A percentile compares a stretch with the other conserved stretches of the same genome.
Conservation (phyloP, 2,113 vertebrate genomes). For the Amia ocellicauda region DNA sequence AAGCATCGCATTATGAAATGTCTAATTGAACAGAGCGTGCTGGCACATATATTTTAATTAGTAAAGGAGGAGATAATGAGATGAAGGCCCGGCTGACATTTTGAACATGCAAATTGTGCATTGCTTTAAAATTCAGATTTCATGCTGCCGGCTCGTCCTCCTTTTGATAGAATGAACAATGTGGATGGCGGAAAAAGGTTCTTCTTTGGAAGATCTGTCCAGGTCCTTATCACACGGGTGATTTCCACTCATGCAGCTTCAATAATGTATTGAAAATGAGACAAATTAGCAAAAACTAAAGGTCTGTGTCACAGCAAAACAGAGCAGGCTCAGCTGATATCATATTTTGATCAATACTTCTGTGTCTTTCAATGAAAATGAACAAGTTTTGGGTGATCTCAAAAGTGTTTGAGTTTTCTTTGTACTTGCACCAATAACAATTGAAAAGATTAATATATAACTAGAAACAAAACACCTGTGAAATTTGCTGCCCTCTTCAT, state of each 20-base stretch:
- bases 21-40: constrained; percentile 37
- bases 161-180: constrained; percentile 29
- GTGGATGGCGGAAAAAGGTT: constrained; percentile 21
- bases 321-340: too few species aligned
- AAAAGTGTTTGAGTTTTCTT: too few species aligned
- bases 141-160: background rate
- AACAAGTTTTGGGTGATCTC: too few species aligned
- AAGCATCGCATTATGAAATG: constrained; percentile 25
- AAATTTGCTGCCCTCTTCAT: too few species aligned
- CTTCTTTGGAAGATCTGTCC: background rate
- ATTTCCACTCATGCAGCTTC: background rate
- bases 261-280: background rate
- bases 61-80: constrained; percentile 38
- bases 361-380: too few species aligned
- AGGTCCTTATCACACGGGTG: background rate
- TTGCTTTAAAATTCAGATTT: background rate
- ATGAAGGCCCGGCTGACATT: constrained; percentile 32
- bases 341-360: too few species aligned
- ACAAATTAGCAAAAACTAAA: background rate
- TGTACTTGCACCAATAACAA: too few species aligned
- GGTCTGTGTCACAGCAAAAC: background rate
- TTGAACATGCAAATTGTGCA: constrained; percentile 33
- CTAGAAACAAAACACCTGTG: too few species aligned
- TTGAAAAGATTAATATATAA: too few species aligned
- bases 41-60: constrained; percentile 42